Conservation (phyloP, 2,113 vertebrate species). For the Gulo gulo region DNA sequence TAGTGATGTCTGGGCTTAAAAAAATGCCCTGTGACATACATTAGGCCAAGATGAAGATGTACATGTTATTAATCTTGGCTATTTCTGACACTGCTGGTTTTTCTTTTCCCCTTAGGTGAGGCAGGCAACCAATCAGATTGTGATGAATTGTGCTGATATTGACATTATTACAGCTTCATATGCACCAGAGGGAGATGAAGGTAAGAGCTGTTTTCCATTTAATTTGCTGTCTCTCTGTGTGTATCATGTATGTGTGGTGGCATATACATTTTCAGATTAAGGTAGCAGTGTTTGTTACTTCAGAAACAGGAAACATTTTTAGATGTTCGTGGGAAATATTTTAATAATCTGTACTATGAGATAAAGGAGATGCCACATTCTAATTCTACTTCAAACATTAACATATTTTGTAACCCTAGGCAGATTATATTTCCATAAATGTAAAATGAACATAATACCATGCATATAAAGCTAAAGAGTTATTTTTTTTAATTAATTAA, state of each 20-base stretch:
- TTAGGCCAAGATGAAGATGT: constrained; percentile 32
- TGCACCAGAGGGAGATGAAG: constrained; percentile 93
- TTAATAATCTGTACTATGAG: background rate
- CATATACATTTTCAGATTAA: background rate
- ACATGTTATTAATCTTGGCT: constrained; percentile 1
- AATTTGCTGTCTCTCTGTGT: background rate
- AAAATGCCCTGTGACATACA: background rate
- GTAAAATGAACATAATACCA: constrained; percentile 17
- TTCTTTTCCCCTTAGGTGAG: constrained; percentile 89
- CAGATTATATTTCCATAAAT: constrained; percentile 19
- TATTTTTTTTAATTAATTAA: background rate
- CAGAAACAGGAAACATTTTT: background rate
- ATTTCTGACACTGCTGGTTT: background rate
- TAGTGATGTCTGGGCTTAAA: background rate
- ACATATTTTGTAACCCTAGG: constrained; percentile 21
- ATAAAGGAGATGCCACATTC: constrained; percentile 46
- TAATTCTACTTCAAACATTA: constrained; percentile 35
- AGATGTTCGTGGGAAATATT: constrained; percentile 21
- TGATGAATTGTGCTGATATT: constrained; percentile 99
- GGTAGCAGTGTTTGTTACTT: background rate
- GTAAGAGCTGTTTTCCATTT: constrained; percentile 82
- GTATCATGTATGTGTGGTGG: background rate
- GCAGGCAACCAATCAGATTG: constrained; percentile 97
- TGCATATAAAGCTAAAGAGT: background rate
- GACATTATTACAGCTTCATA: constrained; percentile 99